Percentiles rank a stretch among this genome's conserved stretches.
Conservation (phyloP, 2,113 vertebrate genomes). For the Edolisoma coerulescens region DNA sequence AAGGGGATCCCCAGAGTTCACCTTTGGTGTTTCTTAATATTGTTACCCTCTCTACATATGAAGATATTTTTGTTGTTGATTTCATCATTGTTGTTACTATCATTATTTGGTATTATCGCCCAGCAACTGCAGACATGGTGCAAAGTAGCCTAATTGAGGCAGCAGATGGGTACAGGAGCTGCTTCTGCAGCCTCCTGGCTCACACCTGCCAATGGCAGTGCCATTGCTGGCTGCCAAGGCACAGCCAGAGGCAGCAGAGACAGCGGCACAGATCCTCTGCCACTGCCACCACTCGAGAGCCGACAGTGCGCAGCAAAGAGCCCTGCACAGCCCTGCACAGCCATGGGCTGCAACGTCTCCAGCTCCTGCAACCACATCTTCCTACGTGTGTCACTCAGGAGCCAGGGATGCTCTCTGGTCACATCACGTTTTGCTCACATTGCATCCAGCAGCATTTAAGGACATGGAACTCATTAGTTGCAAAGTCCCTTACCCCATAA, state of each 20-base stretch:
- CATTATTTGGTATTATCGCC: not conserved
- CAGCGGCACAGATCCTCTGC: not conserved
- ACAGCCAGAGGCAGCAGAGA: not conserved
- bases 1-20: not conserved
- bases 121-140: not conserved
- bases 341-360: accelerated
- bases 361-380: not conserved
- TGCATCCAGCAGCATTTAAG: not conserved
- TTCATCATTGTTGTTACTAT: not conserved
- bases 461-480: not conserved
- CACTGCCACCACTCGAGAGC: not conserved
- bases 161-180: not conserved
- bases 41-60: not conserved
- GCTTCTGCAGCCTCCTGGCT: not conserved
- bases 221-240: not conserved
- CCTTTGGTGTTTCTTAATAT: not conserved
- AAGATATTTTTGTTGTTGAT: not conserved
- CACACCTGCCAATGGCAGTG: not conserved
- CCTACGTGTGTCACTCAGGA: not conserved
- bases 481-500: not conserved
- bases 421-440: accelerated
- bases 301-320: accelerated
- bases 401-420: not conserved
- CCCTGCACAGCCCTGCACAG: not conserved
- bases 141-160: not conserved